A percentile compares a stretch with the other conserved stretches of the same genome.
Evolutionary conservation across 2,888 invertebrate species (phyloP).

Genomic region (Sepiola atlantica): DNA sequence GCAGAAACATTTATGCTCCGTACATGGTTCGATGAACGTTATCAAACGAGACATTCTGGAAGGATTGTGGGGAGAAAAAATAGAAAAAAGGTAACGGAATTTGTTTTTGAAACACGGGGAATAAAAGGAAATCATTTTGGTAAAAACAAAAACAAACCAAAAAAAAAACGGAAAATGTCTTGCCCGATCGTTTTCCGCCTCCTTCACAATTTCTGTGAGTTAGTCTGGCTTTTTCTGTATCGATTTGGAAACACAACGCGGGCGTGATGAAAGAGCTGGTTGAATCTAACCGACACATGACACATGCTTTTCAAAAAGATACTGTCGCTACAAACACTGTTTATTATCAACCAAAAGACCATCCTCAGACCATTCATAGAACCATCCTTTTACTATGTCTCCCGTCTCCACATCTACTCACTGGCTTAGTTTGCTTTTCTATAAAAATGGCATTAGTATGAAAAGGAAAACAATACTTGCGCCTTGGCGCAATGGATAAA

Average conservation of each 20-base stretch:
- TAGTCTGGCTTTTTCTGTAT: not conserved
- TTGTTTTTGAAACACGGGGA: not conserved
- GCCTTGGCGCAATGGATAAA: not conserved
- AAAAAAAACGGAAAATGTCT: not conserved
- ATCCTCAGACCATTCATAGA: too few relatives aligned
- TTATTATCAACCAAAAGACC: not conserved
- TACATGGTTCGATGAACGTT: not conserved
- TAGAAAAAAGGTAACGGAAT: not conserved
- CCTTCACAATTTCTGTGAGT: not conserved
- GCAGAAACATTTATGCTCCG: not conserved
- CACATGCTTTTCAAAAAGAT: slow-evolving; percentile 32
- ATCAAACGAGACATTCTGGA: not conserved
- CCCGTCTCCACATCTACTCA: not conserved
- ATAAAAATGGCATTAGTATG: not conserved
- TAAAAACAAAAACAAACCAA: not conserved
- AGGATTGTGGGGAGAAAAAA: not conserved
- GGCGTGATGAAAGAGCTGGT: not conserved
- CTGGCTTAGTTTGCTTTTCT: not conserved
- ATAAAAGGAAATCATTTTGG: not conserved
- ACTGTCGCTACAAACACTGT: slow-evolving; percentile 16
- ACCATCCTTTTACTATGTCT: too few relatives aligned
- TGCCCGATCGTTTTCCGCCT: not conserved
- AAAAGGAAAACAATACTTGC: not conserved
- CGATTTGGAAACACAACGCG: not conserved
- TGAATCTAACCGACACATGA: slow-evolving; percentile 18